Conservation (phyloP, 2,888 invertebrate genomes). For the Eupithecia abbreviata region DNA sequence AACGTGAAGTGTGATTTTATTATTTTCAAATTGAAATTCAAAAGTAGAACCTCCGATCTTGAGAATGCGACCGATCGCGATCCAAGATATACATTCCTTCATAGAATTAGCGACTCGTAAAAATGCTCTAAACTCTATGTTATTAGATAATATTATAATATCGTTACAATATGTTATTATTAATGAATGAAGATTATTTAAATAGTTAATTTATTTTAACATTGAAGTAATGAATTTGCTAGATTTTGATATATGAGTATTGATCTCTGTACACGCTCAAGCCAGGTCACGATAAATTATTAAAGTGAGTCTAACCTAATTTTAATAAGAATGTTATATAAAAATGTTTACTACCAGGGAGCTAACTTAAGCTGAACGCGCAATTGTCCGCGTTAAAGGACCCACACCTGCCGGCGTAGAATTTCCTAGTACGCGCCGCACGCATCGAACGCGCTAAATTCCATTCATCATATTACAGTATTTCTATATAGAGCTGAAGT, state of each 20-base stretch:
- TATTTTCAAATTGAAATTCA: constrained; percentile 57
- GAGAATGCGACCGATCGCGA: constrained; percentile 81
- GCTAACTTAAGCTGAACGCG: background rate
- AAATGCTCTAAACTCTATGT: constrained; percentile 74
- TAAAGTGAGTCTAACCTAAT: background rate
- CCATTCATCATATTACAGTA: too few relatives aligned
- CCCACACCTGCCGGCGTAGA: too few relatives aligned
- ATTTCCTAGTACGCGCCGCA: too few relatives aligned
- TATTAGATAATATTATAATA: constrained; percentile 62
- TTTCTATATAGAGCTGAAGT: too few relatives aligned
- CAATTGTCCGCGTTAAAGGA: too few relatives aligned
- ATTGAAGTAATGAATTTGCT: constrained; percentile 46
- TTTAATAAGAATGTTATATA: background rate
- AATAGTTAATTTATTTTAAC: constrained; percentile 54
- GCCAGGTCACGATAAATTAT: background rate
- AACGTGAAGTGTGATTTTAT: constrained; percentile 32
- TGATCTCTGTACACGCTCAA: constrained; percentile 27
- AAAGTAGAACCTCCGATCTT: constrained; percentile 75
- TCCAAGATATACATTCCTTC: constrained; percentile 73
- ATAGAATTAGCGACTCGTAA: constrained; percentile 82
- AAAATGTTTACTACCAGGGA: background rate
- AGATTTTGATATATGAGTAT: constrained; percentile 35
- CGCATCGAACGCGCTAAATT: too few relatives aligned
- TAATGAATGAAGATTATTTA: constrained; percentile 74
- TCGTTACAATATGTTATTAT: constrained; percentile 65